Conservation (phyloP, 2,888 invertebrate species). For the Hirtodrosophila cameraria region DNA sequence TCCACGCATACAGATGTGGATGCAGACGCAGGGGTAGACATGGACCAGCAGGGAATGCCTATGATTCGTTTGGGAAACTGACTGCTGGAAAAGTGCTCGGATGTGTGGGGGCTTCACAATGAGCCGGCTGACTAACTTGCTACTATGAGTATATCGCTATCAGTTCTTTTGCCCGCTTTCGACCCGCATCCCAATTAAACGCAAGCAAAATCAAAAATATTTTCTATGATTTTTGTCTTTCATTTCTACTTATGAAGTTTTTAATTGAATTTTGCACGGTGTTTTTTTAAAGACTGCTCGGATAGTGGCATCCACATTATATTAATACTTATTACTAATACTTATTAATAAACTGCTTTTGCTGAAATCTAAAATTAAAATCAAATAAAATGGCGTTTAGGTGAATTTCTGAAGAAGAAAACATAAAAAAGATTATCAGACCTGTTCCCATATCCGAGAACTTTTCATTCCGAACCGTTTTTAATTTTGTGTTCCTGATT, state of each 20-base stretch:
- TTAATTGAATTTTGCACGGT: conserved; percentile 8
- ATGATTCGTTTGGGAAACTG: conserved; percentile 1
- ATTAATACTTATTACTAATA: too few relatives aligned
- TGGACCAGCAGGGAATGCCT: background rate
- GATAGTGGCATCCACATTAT: background rate
- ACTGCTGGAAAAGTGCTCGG: background rate
- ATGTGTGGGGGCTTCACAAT: background rate
- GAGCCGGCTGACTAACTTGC: background rate
- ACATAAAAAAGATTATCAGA: too few relatives aligned
- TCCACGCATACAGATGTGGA: background rate
- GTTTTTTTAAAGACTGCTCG: background rate
- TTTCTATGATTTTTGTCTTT: conserved; percentile 43
- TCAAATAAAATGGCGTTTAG: too few relatives aligned
- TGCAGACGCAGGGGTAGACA: background rate
- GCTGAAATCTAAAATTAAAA: too few relatives aligned
- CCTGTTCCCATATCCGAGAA: too few relatives aligned
- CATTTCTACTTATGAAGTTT: conserved; percentile 8
- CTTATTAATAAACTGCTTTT: too few relatives aligned
- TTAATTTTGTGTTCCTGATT: too few relatives aligned
- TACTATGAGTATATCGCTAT: conserved; percentile 7
- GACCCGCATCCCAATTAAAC: conserved; percentile 37
- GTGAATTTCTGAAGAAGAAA: too few relatives aligned
- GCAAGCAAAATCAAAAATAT: conserved; percentile 45
- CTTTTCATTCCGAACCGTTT: too few relatives aligned
- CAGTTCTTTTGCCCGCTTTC: conserved; percentile 12